phyloP scores from a whole-genome alignment of 92 coral and sea anemone species.

The Zoanthus sociatus region DNA sequence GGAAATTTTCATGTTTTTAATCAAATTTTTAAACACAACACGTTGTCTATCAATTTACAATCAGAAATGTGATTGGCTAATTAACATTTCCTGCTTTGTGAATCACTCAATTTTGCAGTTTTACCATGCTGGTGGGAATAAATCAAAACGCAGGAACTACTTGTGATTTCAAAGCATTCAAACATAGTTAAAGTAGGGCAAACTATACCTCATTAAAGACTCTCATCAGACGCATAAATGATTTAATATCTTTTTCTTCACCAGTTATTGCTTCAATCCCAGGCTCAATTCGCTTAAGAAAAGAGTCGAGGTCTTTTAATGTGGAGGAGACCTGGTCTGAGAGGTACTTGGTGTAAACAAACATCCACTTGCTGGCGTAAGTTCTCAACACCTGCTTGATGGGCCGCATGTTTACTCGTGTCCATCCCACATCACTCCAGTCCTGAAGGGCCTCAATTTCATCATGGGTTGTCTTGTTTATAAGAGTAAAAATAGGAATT shows the following conservation, averaged over 20 bases:
- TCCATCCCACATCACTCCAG: conserved; percentile 99
- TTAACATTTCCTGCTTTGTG: no score
- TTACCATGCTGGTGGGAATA: no score
- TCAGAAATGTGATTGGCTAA: no score
- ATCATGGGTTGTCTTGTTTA: conserved; percentile 87
- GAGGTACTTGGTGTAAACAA: conserved; percentile 93
- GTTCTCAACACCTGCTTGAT: conserved; percentile 95
- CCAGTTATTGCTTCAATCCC: conserved; percentile 99
- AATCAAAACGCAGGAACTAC: no score
- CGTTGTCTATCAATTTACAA: no score
- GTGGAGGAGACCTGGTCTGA: conserved; percentile 99
- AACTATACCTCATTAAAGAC: conserved; percentile 93
- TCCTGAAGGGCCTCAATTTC: conserved; percentile 92
- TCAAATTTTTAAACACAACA: no score
- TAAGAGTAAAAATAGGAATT: neutral
- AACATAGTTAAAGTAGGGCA: neutral
- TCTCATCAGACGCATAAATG: conserved; percentile 97
- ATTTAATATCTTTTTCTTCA: conserved; percentile 91
- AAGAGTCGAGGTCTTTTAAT: conserved; percentile 95
- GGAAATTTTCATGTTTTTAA: no score
- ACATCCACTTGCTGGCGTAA: conserved; percentile 99
- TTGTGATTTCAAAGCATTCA: no score
- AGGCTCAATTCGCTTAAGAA: conserved; percentile 98
- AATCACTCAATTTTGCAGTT: no score
- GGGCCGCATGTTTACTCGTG: conserved; percentile 97